These are phyloP conservation scores for Perca schrenkii DNA, from an alignment of 2,113 vertebrate species.

Conservation along the genomic window DNA sequence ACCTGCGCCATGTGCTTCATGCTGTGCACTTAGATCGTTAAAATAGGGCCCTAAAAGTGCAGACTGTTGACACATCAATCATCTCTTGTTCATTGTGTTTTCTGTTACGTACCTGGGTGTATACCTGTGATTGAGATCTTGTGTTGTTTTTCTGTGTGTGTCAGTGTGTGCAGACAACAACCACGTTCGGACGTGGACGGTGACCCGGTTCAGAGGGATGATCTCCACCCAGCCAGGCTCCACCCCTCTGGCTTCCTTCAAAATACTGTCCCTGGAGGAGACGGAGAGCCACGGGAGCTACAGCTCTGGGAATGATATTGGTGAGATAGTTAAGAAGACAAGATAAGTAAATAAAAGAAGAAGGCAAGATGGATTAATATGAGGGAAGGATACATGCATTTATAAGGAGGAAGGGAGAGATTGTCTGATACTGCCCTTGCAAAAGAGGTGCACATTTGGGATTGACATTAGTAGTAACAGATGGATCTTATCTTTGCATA, in stretches of 20 bases:
- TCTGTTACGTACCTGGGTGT: not conserved
- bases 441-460: not conserved
- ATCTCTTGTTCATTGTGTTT: not conserved
- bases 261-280: slow-evolving; percentile 96
- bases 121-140: not conserved
- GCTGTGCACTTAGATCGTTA: too few species aligned
- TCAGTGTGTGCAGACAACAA: slow-evolving; percentile 98
- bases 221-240: slow-evolving; percentile 98
- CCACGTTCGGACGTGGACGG: slow-evolving; percentile 96
- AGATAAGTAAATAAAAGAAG: not conserved
- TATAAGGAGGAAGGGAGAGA: not conserved
- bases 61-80: not conserved
- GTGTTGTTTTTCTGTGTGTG: not conserved
- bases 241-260: slow-evolving; percentile 96
- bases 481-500: not conserved
- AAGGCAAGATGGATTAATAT: not conserved
- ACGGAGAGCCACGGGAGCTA: slow-evolving; percentile 96
- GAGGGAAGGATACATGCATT: not conserved
- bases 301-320: slow-evolving; percentile 95
- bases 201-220: slow-evolving; percentile 97
- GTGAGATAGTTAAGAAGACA: slow-evolving; percentile 76
- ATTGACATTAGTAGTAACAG: not conserved
- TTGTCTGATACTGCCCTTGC: not conserved
- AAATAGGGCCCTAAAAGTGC: too few species aligned
- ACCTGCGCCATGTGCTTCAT: too few species aligned